Evolutionary conservation across 1,140 invertebrate species (phyloP).

Genomic region (Eurosta solidaginis): DNA sequence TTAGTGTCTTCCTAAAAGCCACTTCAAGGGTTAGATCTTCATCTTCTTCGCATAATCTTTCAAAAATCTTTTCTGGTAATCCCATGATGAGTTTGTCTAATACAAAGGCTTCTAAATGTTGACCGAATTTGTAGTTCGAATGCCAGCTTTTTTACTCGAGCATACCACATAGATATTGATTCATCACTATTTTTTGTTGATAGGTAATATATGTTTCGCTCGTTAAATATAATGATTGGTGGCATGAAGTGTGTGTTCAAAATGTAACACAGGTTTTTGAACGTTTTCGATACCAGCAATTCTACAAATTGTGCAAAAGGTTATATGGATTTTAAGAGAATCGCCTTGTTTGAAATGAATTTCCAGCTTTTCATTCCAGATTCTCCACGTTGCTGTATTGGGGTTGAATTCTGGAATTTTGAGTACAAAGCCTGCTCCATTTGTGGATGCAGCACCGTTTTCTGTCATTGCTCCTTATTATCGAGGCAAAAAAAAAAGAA

Average conservation of each 20-base stretch:
- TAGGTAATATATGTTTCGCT: not conserved
- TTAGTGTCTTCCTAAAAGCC: too few species aligned
- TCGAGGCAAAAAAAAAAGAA: too few species aligned
- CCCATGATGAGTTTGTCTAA: too few species aligned
- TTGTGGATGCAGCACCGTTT: not conserved
- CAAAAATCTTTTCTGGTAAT: too few species aligned
- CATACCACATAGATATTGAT: not conserved
- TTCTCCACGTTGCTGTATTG: not conserved
- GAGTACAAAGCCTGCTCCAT: not conserved
- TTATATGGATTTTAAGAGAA: too few species aligned
- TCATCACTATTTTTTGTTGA: not conserved
- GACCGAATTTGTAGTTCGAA: too few species aligned
- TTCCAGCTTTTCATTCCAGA: too few species aligned
- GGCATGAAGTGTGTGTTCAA: not conserved
- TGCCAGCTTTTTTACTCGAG: constrained; percentile 12
- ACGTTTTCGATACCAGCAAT: not conserved
- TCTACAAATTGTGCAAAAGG: constrained; percentile 20
- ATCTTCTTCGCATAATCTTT: too few species aligned
- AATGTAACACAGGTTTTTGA: constrained; percentile 4
- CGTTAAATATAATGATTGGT: not conserved
- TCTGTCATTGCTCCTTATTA: not conserved
- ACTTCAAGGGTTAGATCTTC: too few species aligned
- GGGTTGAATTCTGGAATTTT: not conserved
- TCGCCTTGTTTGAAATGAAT: too few species aligned
- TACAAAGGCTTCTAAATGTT: too few species aligned